These are phyloP conservation scores for Buteo buteo DNA, from an alignment of 2,113 vertebrate genomes.

Conservation along the genomic window DNA sequence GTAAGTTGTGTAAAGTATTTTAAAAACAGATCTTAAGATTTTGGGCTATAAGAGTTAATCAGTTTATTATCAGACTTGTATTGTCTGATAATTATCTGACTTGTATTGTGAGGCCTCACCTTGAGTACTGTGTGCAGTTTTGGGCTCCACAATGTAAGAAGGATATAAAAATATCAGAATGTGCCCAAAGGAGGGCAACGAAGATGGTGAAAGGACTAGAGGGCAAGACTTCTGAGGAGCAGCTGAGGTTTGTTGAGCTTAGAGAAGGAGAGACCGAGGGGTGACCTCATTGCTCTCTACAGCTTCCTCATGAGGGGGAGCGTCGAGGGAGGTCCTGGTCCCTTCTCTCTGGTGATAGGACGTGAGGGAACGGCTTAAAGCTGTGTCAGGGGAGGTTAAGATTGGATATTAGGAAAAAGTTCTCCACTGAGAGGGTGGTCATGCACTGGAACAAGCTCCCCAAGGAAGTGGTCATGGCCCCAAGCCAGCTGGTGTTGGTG, in stretches of 20 bases:
- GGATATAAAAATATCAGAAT: neutral
- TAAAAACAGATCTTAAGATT: neutral
- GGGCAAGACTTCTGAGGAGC: neutral
- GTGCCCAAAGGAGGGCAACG: neutral
- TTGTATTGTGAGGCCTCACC: neutral
- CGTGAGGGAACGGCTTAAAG: neutral
- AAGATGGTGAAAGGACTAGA: neutral
- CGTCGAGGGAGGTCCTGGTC: no score
- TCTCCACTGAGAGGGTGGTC: neutral
- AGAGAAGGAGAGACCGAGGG: neutral
- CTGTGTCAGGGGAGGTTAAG: neutral
- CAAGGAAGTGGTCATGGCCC: neutral
- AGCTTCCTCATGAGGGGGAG: neutral
- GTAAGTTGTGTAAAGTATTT: neutral
- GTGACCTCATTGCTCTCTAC: neutral
- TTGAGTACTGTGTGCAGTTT: accelerated
- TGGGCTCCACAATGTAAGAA: neutral
- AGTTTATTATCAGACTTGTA: neutral
- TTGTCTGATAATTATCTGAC: neutral
- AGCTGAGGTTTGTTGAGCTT: neutral
- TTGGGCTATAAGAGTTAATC: neutral
- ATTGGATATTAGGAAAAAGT: neutral
- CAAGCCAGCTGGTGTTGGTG: neutral
- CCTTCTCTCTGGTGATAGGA: neutral
- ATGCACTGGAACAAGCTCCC: neutral